phyloP scores from a whole-genome alignment of 1,140 invertebrate species.

The Macrobrachium rosenbergii region DNA sequence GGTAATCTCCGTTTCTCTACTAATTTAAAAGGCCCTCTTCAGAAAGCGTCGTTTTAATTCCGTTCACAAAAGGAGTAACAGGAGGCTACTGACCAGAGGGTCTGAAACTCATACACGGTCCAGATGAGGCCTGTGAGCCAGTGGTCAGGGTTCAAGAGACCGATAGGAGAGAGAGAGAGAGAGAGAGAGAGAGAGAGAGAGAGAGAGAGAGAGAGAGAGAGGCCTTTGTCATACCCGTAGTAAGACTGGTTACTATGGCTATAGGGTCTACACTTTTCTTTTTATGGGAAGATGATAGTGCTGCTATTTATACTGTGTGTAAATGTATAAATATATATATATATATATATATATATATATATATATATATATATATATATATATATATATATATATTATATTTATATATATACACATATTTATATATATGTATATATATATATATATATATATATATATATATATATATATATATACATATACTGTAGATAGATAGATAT shows the following conservation, averaged over 20 bases:
- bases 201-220: neutral
- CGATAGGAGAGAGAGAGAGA: neutral
- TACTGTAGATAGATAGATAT: neutral
- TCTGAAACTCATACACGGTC: too few relatives aligned
- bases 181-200: neutral
- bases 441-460: neutral
- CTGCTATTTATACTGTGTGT: too few relatives aligned
- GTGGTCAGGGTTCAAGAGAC: neutral
- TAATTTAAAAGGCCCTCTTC: too few relatives aligned
- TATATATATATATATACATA: slow-evolving; percentile 4
- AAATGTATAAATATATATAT: too few relatives aligned
- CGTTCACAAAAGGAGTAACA: too few relatives aligned
- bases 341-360: too few relatives aligned
- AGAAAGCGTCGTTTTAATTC: too few relatives aligned
- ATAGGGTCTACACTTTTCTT: too few relatives aligned
- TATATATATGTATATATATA: neutral
- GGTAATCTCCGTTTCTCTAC: too few relatives aligned
- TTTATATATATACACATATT: neutral
- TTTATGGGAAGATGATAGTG: neutral
- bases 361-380: neutral
- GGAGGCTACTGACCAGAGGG: too few relatives aligned
- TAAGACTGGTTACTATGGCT: too few relatives aligned
- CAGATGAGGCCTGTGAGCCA: neutral
- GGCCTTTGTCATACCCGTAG: neutral
- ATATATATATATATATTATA: neutral